These are phyloP conservation scores for Dryobotodes eremita DNA, from an alignment of 2,888 invertebrate species.

Conservation along the genomic window DNA sequence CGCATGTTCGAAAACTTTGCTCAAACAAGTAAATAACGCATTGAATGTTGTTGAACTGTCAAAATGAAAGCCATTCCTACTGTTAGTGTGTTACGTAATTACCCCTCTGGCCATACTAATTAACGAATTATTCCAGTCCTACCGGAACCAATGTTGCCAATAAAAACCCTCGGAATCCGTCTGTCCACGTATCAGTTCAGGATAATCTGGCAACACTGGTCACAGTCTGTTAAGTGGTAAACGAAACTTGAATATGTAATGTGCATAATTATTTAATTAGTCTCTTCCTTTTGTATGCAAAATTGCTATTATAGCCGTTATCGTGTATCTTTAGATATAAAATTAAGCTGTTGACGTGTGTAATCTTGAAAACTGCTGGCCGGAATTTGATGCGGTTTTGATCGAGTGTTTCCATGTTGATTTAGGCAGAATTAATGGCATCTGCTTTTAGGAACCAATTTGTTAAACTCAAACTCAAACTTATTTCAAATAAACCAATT, in stretches of 20 bases:
- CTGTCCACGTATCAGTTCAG: slow-evolving; percentile 43
- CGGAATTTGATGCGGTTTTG: slow-evolving; percentile 1
- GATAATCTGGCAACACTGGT: slow-evolving; percentile 56
- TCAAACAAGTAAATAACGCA: no score
- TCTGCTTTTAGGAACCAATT: no score
- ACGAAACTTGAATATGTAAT: slow-evolving; percentile 60
- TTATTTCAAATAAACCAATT: no score
- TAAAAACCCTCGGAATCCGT: slow-evolving; percentile 28
- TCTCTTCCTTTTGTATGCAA: slow-evolving; percentile 57
- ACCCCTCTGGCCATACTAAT: neutral
- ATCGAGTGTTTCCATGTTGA: neutral
- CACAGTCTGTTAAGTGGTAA: slow-evolving; percentile 53
- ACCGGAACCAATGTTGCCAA: slow-evolving; percentile 44
- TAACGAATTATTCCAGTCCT: neutral
- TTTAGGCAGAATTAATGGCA: neutral
- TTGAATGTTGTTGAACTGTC: no score
- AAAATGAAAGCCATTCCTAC: no score
- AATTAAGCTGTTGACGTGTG: slow-evolving; percentile 46
- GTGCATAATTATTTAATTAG: slow-evolving; percentile 62
- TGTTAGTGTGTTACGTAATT: no score
- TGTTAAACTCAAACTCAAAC: no score
- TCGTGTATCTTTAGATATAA: slow-evolving; percentile 46
- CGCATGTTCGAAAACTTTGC: no score
- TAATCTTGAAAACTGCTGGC: slow-evolving; percentile 24
- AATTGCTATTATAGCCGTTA: slow-evolving; percentile 53